A percentile compares a stretch with the other conserved stretches of the same genome.
phyloP scores from a whole-genome alignment of 2,888 invertebrate species.

The Nysson spinosus region DNA sequence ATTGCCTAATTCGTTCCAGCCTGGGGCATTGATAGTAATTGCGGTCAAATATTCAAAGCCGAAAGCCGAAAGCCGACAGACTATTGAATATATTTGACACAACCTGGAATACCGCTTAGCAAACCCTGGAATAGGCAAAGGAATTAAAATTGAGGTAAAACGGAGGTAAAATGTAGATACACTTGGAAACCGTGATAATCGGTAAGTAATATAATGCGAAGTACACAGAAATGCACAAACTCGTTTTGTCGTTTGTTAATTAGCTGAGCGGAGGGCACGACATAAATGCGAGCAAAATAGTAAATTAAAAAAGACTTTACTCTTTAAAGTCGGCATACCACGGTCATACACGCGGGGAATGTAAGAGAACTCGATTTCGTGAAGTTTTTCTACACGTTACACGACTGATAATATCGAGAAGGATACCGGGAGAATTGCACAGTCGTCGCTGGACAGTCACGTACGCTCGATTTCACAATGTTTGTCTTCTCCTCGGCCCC shows the following conservation, averaged over 20 bases:
- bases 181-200: no score
- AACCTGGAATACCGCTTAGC: no score
- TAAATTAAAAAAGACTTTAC: constrained; percentile 16
- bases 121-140: no score
- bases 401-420: constrained; percentile 29
- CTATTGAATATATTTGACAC: no score
- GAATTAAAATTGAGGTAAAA: no score
- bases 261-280: constrained; percentile 12
- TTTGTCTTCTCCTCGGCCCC: constrained; percentile 1
- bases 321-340: background rate
- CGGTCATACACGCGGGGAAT: constrained; percentile 27
- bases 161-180: no score
- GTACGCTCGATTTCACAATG: constrained; percentile 18
- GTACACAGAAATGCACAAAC: constrained; percentile 4
- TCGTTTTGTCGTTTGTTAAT: constrained; percentile 30
- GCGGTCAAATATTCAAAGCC: constrained; percentile 1
- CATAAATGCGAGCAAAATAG: constrained; percentile 33
- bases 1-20: no score
- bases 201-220: background rate
- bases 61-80: background rate
- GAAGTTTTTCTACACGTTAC: constrained; percentile 28
- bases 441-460: constrained; percentile 33
- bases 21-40: constrained; percentile 2
- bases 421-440: constrained; percentile 32
- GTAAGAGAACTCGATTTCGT: constrained; percentile 42